These are phyloP conservation scores for Pagetopsis macropterus DNA, from an alignment of 2,797 vertebrate genomes.

Conservation along the genomic window DNA sequence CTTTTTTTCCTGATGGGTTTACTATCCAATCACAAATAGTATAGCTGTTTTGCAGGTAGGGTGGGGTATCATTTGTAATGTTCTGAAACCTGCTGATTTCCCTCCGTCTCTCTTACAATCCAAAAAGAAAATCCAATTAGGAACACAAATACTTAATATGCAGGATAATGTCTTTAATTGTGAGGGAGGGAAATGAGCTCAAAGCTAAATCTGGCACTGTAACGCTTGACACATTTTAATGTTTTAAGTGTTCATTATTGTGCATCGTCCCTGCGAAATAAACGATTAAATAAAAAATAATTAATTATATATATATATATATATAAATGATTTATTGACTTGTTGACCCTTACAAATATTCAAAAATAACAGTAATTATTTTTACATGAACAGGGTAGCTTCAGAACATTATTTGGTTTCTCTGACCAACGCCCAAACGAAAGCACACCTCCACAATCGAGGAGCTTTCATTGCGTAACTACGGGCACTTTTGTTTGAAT, in stretches of 20 bases:
- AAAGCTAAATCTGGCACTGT: too few relatives aligned
- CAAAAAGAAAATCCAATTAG: background rate
- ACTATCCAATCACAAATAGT: background rate
- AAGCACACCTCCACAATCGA: background rate
- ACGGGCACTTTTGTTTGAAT: background rate
- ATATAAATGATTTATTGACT: background rate
- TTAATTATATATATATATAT: too few relatives aligned
- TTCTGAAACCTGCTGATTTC: background rate
- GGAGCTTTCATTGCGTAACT: background rate
- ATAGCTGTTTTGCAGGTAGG: background rate
- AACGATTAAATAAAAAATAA: too few relatives aligned
- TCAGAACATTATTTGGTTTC: background rate
- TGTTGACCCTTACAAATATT: background rate
- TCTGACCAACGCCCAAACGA: background rate
- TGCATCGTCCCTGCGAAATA: too few relatives aligned
- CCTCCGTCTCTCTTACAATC: too few relatives aligned
- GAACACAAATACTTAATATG: background rate
- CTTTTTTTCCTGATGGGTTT: conserved; percentile 10
- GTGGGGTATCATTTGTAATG: background rate
- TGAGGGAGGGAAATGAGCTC: too few relatives aligned
- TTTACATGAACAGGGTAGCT: background rate
- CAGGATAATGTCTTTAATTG: background rate
- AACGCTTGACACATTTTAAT: too few relatives aligned
- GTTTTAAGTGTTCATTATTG: too few relatives aligned
- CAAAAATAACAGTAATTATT: background rate